Conservation (phyloP, 2,888 invertebrate species). For the Melolontha melolontha region DNA sequence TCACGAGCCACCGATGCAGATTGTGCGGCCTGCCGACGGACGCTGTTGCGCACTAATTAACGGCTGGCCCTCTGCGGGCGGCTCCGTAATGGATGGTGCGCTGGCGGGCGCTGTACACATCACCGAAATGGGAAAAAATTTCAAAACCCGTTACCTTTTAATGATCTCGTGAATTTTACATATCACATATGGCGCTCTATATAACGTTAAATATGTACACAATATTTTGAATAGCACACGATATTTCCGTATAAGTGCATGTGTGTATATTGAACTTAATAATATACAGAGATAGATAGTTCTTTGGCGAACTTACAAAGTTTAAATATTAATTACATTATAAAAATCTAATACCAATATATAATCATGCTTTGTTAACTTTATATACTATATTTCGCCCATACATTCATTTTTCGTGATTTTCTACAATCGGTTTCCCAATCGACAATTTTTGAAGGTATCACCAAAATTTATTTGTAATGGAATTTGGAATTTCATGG, state of each 20-base stretch:
- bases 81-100: constrained; percentile 28
- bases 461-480: too few species aligned
- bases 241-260: background rate
- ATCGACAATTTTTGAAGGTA: too few species aligned
- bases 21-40: constrained; percentile 25
- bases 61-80: constrained; percentile 29
- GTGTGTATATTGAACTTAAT: background rate
- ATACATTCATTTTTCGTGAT: too few species aligned
- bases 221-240: background rate
- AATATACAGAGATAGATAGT: too few species aligned
- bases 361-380: too few species aligned
- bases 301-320: too few species aligned
- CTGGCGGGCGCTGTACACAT: constrained; percentile 27
- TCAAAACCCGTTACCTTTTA: constrained; percentile 36
- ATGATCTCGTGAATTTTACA: constrained; percentile 31
- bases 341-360: too few species aligned
- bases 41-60: constrained; percentile 38
- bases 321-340: too few species aligned
- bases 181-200: constrained; percentile 29
- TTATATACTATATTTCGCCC: too few species aligned
- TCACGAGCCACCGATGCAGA: constrained; percentile 30
- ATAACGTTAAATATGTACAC: constrained; percentile 16
- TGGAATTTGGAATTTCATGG: too few species aligned
- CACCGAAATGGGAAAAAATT: constrained; percentile 32
- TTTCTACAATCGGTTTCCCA: too few species aligned